A percentile compares a stretch with the other conserved stretches of the same genome.
These are phyloP conservation scores for Lota lota DNA, from an alignment of 2,113 vertebrate species.

Conservation along the genomic window DNA sequence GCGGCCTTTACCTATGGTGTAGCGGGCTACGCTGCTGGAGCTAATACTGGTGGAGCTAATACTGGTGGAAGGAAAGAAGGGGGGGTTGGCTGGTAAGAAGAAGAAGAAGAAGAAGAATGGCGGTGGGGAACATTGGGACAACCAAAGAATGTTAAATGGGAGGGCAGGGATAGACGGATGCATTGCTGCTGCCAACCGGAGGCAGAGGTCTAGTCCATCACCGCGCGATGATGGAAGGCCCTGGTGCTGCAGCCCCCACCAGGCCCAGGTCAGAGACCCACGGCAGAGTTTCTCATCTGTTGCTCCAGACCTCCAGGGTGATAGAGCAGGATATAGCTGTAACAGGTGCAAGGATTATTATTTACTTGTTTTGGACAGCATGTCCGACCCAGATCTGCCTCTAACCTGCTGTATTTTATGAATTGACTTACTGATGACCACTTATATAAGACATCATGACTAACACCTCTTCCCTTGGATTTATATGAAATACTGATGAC, in stretches of 20 bases:
- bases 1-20: too few species aligned
- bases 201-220: constrained; percentile 39
- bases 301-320: background rate
- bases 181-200: constrained; percentile 38
- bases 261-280: constrained; percentile 10
- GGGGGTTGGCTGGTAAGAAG: constrained; percentile 36
- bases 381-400: background rate
- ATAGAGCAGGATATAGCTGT: background rate
- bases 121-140: constrained; percentile 4
- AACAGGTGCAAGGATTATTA: too few species aligned
- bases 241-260: constrained; percentile 11
- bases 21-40: too few species aligned
- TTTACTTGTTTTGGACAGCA: background rate
- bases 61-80: too few species aligned
- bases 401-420: background rate
- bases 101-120: constrained; percentile 23
- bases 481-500: too few species aligned
- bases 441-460: too few species aligned
- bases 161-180: constrained; percentile 17
- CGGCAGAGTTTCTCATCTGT: background rate
- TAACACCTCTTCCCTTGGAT: too few species aligned
- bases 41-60: too few species aligned
- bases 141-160: background rate
- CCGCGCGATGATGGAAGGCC: constrained; percentile 18
- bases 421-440: too few species aligned